Conservation (phyloP, 2,113 vertebrate species). For the Mellivora capensis region DNA sequence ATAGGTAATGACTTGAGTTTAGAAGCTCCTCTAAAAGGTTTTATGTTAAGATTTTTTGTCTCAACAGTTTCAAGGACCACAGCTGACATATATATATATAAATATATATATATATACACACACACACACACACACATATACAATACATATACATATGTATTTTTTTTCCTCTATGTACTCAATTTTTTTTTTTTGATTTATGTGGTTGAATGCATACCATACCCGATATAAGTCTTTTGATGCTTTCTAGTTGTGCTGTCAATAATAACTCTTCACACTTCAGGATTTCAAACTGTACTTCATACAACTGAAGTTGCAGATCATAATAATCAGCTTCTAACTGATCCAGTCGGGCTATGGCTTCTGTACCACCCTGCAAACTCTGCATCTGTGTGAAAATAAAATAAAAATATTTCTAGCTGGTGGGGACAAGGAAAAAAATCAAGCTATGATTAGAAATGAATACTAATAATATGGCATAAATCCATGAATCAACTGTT, state of each 20-base stretch:
- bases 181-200: background rate
- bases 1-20: background rate
- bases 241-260: conserved; percentile 95
- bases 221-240: conserved; percentile 95
- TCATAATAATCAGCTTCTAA: conserved; percentile 98
- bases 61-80: background rate
- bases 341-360: conserved; percentile 91
- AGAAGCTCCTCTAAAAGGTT: background rate
- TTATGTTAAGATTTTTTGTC: background rate
- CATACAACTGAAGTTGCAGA: conserved; percentile 96
- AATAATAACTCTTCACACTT: conserved; percentile 96
- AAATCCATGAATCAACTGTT: background rate
- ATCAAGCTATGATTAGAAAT: background rate
- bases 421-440: background rate
- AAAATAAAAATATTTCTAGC: conserved; percentile 19
- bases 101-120: background rate
- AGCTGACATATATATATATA: background rate
- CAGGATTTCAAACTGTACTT: conserved; percentile 96
- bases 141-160: background rate
- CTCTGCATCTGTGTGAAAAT: conserved; percentile 90
- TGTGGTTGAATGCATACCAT: conserved; percentile 49
- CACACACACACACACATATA: background rate
- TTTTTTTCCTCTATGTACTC: background rate
- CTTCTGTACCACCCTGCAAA: conserved; percentile 92
- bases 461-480: background rate